phyloP scores from a whole-genome alignment of 2,113 vertebrate species.

The Dissostichus mawsoni region DNA sequence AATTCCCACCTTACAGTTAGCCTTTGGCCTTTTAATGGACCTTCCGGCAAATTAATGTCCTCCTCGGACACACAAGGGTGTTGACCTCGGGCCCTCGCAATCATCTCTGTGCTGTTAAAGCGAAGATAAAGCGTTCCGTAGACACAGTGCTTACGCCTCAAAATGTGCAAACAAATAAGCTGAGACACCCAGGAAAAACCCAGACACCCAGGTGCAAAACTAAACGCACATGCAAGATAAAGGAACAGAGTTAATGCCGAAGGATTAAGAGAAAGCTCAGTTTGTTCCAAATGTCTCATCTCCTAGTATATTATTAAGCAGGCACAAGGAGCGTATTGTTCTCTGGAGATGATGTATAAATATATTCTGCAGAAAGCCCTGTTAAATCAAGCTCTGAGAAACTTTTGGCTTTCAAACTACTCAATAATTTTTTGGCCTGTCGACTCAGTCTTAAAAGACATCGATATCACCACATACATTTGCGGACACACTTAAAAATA shows the following conservation, averaged over 20 bases:
- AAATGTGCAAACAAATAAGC: constrained; percentile 26
- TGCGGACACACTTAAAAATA: constrained; percentile 55
- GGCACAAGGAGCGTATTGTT: constrained; percentile 21
- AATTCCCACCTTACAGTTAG: constrained; percentile 42
- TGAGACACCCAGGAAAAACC: neutral
- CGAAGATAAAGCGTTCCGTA: neutral
- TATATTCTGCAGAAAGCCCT: constrained; percentile 53
- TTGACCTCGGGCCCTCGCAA: constrained; percentile 32
- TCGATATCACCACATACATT: constrained; percentile 48
- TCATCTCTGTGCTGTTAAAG: constrained; percentile 25
- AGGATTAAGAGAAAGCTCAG: constrained; percentile 36
- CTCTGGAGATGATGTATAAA: constrained; percentile 58
- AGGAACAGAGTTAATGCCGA: constrained; percentile 19
- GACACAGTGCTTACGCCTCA: neutral
- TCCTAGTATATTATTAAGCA: constrained; percentile 37
- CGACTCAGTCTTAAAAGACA: constrained; percentile 23
- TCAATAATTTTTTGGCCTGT: constrained; percentile 31
- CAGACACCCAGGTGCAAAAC: constrained; percentile 19
- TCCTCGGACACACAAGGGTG: constrained; percentile 10
- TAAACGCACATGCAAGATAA: constrained; percentile 1
- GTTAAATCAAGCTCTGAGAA: constrained; percentile 31
- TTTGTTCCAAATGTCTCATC: constrained; percentile 30
- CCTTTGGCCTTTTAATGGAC: constrained; percentile 60
- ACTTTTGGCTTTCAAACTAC: constrained; percentile 39
- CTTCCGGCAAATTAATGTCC: constrained; percentile 41